Evolutionary conservation across 2,888 invertebrate species (phyloP), one percentile per base, ranked within the genome.

Genomic region (Zaprionus obscuricornis): DNA sequence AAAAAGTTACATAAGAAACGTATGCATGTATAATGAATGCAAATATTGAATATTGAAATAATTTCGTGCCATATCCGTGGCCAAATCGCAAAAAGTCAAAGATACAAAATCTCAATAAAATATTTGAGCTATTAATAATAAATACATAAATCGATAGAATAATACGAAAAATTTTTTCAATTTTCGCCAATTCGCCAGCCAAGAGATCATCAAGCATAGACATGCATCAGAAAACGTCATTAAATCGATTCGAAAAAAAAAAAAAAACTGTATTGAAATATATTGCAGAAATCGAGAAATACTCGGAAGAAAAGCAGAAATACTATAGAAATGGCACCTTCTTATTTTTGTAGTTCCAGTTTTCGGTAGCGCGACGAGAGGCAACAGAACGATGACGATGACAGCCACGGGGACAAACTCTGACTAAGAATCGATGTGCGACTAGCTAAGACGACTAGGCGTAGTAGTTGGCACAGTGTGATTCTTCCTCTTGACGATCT

Each of bases 101-200:
- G 78, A 78, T 78, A 71, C 68, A 83, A 79, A 22, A 83, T 83
- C 76, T 71, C 68, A 60, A 73, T 74, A 71, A 79, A 83, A 79
- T 83, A 74, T 83, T 79, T 66, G 65, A 29, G 83, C 83, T 79
- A 78, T 78, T 83, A 74, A 79, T 82, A 78, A 82, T 70, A 79
- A 70, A 68, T 74, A 71, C 71, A 57, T 70, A 55, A 77, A 66
- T 67, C n/a, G n/a, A n/a, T n/a, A n/a, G n/a, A n/a, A n/a, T n/a
- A n/a, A n/a, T n/a, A n/a, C n/a, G n/a, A n/a, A n/a, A n/a, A n/a
- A n/a, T n/a, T n/a, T n/a, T n/a, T n/a, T n/a, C n/a, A n/a, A n/a
- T n/a, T n/a, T n/a, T n/a, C n/a, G n/a, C n/a, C n/a, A n/a, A n/a
- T n/a, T n/a, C n/a, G n/a, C n/a, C n/a, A n/a, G n/a, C 24, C 18